These are phyloP conservation scores for Malurus cyaneus DNA, from an alignment of 2,113 vertebrate species.

Conservation along the genomic window DNA sequence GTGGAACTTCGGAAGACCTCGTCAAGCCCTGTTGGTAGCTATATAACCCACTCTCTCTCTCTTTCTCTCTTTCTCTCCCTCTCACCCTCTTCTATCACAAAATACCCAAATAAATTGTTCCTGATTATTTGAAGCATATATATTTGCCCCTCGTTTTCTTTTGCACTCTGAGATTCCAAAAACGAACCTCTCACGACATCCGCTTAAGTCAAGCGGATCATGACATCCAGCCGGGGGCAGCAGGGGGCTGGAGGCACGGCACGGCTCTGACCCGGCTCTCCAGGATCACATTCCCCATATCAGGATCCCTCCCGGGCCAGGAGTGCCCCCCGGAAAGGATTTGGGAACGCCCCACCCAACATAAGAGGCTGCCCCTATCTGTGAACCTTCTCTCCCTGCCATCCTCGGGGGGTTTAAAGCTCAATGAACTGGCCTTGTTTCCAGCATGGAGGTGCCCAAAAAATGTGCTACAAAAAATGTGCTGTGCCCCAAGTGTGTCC, in stretches of 20 bases:
- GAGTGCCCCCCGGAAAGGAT: not conserved
- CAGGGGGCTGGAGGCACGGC: not conserved
- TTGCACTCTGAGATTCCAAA: too few species aligned
- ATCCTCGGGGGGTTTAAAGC: not conserved
- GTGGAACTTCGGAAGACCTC: too few species aligned
- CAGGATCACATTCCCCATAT: accelerated
- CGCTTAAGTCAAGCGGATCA: too few species aligned
- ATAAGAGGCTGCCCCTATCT: accelerated
- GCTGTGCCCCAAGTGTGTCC: not conserved
- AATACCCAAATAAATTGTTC: too few species aligned
- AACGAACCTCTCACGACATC: too few species aligned
- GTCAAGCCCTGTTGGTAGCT: too few species aligned
- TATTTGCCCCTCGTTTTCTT: too few species aligned
- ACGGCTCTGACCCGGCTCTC: not conserved
- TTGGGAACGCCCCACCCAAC: not conserved
- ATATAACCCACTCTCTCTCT: too few species aligned
- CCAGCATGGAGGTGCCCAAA: not conserved
- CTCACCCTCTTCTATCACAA: too few species aligned
- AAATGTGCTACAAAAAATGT: not conserved
- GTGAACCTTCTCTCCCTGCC: accelerated
- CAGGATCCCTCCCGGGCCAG: not conserved
- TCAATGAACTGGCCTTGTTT: not conserved
- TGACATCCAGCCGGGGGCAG: not conserved
- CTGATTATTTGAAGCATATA: too few species aligned
- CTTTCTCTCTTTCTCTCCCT: too few species aligned